Evolutionary conservation across 1,140 invertebrate genomes (phyloP), one percentile per base, ranked within the genome.

Genomic region (Asbolus verrucosus): DNA sequence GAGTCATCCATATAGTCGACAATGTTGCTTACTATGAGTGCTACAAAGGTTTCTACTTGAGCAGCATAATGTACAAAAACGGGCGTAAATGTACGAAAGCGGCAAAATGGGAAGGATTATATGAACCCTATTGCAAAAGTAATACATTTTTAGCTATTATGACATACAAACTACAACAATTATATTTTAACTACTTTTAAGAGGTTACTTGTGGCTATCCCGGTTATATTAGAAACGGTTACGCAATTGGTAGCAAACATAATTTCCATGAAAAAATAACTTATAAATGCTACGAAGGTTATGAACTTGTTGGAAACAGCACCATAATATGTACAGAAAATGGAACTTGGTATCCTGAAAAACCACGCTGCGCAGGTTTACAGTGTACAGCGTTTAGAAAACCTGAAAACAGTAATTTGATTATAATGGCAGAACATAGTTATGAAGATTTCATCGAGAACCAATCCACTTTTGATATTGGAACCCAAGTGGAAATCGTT

Each of bases 161-260:
- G 11, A n/a, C n/a, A 8, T 60, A n/a, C 50, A 14, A 18, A 63
- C 15, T 43, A n/a, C n/a, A n/a, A n/a, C n/a, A 14, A 54, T 61
- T 15, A 24, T 30, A 8, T 6, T 63, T 18, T 13, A 15, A 15
- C 15, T 41, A 1, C 0, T 9, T 18, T 79, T 76, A n/a, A 80
- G 84, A 69, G 74, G 78, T 50, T 85, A 83, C 81, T 19, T 90
- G 89, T 76, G 85, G 85, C 0, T 84, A 82, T 72, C 89, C 88
- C 0, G 86, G 85, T n/a, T 83, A 82, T 67, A 80, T 90, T 15
- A 76, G 76, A 2, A 84, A 88, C 74, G 88, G 87, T 5, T 78
- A 78, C 31, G 75, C 87, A 9, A 76, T 80, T 13, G 88, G 88
- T 4, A 81, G 71, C 16, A 81, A 80, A 0, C 89, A 85, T 73